Evolutionary conservation across 2,113 vertebrate genomes (phyloP), one percentile per base, ranked within the genome.

Genomic region (Cricetomys ansorgei): DNA sequence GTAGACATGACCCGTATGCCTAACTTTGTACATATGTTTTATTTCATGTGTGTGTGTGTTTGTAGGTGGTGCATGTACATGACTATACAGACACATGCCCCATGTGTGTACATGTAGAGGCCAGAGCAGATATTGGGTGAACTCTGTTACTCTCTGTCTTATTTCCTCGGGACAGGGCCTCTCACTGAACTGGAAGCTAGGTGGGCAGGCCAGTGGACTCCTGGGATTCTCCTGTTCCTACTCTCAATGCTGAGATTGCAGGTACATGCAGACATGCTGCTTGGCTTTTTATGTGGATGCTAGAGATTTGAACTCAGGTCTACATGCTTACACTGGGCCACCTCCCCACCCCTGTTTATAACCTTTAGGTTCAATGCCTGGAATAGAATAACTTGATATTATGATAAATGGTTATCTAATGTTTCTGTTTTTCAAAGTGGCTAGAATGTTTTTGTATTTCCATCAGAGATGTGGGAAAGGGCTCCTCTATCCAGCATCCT

Each of bases 371-470:
- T 84, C 5, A 88, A 79, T 92, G 73, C 4, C 25, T 69, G 48
- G 73, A 92, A 25, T 83, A 55, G 70, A 88, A 92, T 88, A 94
- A 23, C 64, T 92, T 97, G 88, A 23, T 67, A 86, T 25, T 55
- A 70, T 89, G 53, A 23, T 62, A 62, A 91, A 37, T 96, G 31
- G 53, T 50, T 88, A 72, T 50, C 88, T 92, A 69, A 69, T 27
- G 0, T 76, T 50, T 57, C 57, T 86, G 11, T 75, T 95, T 86
- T 89, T 17, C 53, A 45, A 77, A 86, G 65, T 67, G 83, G 5
- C 17, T 48, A 37, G 86, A 67, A 40, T 7, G 3, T 87, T 89
- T 89, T 93, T 89, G 23, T 29, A n/a, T 89, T 94, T 25, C 7
- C 11, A 81, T n/a, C n/a, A 59, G 70, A 27, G 70, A 15, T 37